phyloP scores from a whole-genome alignment of 2,888 invertebrate genomes.

The Gasteruption jaculator region DNA sequence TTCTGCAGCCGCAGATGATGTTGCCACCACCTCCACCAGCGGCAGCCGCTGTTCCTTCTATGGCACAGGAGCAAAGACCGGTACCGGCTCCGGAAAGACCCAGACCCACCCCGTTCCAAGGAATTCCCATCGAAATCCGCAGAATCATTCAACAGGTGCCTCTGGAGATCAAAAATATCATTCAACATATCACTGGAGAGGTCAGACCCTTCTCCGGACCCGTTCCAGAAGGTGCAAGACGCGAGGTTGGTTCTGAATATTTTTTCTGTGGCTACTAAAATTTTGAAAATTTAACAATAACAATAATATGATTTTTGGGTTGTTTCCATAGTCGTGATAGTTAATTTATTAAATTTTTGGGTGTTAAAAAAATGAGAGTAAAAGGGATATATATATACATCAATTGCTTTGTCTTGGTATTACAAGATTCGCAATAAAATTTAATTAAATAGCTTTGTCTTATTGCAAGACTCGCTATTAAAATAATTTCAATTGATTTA shows the following conservation, averaged over 20 bases:
- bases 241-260: constrained; percentile 39
- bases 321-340: no score
- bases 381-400: not conserved
- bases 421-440: no score
- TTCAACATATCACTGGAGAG: constrained; percentile 42
- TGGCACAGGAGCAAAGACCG: constrained; percentile 34
- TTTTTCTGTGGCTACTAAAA: no score
- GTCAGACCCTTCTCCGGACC: constrained; percentile 31
- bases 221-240: constrained; percentile 39
- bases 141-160: constrained; percentile 46
- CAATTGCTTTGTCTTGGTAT: not conserved
- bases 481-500: no score
- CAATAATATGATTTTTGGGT: no score
- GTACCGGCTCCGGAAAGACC: constrained; percentile 37
- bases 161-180: constrained; percentile 42
- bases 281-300: no score
- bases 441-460: no score
- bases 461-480: no score
- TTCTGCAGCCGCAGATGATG: no score
- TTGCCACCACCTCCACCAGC: constrained; percentile 38
- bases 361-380: not conserved
- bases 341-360: not conserved
- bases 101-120: constrained; percentile 45
- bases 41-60: constrained; percentile 24
- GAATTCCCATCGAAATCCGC: constrained; percentile 44